phyloP scores from a whole-genome alignment of 2,888 invertebrate species.

The Embidobia sp. region DNA sequence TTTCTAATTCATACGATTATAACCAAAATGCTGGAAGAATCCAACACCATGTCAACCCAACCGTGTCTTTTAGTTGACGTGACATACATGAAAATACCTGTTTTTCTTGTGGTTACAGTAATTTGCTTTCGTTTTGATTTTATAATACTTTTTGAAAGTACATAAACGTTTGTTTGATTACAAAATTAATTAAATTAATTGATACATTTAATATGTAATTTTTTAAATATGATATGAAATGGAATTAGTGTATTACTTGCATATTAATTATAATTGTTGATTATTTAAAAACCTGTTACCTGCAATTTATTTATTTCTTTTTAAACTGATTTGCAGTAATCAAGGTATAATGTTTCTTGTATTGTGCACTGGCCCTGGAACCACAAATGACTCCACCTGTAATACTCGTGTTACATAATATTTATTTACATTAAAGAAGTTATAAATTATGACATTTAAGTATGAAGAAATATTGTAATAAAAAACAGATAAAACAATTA shows the following conservation, averaged over 20 bases:
- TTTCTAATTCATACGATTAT: slow-evolving; percentile 1
- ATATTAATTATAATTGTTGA: background rate
- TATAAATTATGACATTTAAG: background rate
- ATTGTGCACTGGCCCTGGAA: slow-evolving; percentile 19
- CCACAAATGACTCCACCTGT: background rate
- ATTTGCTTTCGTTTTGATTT: background rate
- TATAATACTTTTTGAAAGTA: background rate
- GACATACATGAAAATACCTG: slow-evolving; percentile 14
- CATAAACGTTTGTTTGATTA: background rate
- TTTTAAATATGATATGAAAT: too few relatives aligned
- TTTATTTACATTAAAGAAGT: slow-evolving; percentile 24
- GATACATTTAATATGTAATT: too few relatives aligned
- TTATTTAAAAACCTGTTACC: background rate
- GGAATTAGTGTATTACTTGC: too few relatives aligned
- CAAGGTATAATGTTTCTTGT: background rate
- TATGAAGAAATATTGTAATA: background rate
- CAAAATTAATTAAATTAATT: background rate
- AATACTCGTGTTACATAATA: slow-evolving; percentile 16
- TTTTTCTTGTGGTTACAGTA: slow-evolving; percentile 7
- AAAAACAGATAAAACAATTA: background rate
- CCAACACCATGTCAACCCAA: slow-evolving; percentile 5
- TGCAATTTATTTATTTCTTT: background rate
- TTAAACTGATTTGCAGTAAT: background rate
- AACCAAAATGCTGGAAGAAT: slow-evolving; percentile 1
- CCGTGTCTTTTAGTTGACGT: slow-evolving; percentile 8